phyloP scores from a whole-genome alignment of 2,888 invertebrate genomes.

The Ashinkailepas kermadecensis region DNA sequence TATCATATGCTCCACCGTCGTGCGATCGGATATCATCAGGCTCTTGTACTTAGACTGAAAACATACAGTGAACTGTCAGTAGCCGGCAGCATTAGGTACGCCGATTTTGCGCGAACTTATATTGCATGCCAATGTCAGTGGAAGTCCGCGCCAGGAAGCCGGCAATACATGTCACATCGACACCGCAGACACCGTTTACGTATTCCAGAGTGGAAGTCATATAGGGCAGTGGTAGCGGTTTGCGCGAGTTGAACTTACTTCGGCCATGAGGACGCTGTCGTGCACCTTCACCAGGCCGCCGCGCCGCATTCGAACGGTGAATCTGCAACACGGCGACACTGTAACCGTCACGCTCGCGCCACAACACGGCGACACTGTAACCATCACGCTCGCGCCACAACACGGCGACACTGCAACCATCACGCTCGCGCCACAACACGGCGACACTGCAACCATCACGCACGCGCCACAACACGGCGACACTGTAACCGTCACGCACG shows the following conservation, averaged over 20 bases:
- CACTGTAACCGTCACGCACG: not conserved
- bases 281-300: slow-evolving; percentile 88
- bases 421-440: no score
- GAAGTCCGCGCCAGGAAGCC: not conserved
- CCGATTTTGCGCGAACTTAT: not conserved
- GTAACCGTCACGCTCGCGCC: not conserved
- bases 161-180: not conserved
- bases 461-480: slow-evolving; percentile 51
- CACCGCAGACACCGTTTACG: not conserved
- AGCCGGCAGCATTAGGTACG: not conserved
- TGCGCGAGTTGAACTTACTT: slow-evolving; percentile 38
- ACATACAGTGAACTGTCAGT: not conserved
- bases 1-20: slow-evolving; percentile 79
- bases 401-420: no score
- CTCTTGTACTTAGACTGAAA: slow-evolving; percentile 78
- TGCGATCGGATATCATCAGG: slow-evolving; percentile 76
- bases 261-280: slow-evolving; percentile 82
- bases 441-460: no score
- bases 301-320: slow-evolving; percentile 76
- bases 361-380: no score
- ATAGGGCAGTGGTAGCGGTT: not conserved
- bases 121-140: not conserved
- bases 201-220: not conserved
- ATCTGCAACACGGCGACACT: slow-evolving; percentile 49
- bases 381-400: no score